These are phyloP conservation scores for Tinea trinotella DNA, from an alignment of 2,888 invertebrate species.

Conservation along the genomic window DNA sequence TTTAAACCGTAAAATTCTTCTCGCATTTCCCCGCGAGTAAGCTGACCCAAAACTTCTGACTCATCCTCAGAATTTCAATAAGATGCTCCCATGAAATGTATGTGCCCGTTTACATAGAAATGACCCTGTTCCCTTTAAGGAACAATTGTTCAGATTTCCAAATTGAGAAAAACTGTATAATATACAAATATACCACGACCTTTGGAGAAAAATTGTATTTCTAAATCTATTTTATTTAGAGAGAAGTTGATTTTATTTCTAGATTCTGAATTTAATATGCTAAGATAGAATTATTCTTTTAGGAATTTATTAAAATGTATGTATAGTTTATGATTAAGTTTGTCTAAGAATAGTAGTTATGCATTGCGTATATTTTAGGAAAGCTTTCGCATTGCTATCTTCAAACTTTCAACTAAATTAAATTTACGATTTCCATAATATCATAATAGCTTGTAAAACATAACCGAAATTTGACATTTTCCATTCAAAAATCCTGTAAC, in stretches of 20 bases:
- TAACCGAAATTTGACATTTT: not conserved
- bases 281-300: no score
- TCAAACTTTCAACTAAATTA: no score
- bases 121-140: not conserved
- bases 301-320: no score
- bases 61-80: constrained; percentile 61
- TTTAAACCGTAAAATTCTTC: not conserved
- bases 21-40: not conserved
- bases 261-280: no score
- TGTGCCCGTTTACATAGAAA: not conserved
- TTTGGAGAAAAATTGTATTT: no score
- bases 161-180: not conserved
- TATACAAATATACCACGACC: not conserved
- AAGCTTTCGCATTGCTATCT: no score
- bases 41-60: constrained; percentile 40
- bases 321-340: no score
- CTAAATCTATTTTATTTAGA: no score
- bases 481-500: not conserved
- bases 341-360: no score
- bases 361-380: no score
- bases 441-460: not conserved
- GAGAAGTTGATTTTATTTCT: no score
- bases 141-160: not conserved
- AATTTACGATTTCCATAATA: not conserved
- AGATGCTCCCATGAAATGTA: constrained; percentile 41